Evolutionary conservation across 2,113 vertebrate genomes (phyloP).

Genomic region (Columba livia): DNA sequence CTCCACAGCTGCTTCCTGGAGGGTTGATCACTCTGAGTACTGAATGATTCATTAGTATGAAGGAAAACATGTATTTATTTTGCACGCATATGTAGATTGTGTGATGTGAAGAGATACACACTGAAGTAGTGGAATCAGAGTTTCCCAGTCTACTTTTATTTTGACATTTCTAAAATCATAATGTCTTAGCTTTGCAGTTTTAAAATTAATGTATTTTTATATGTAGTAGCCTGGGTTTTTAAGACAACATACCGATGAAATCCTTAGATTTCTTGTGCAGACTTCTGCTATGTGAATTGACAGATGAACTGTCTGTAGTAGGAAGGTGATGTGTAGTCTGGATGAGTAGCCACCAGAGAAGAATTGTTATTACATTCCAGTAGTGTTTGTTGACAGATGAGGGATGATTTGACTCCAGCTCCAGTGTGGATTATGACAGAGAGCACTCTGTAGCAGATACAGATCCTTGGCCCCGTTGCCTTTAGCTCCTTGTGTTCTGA

Average conservation of each 20-base stretch:
- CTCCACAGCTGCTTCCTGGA: background rate
- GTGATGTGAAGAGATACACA: background rate
- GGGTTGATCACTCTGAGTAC: background rate
- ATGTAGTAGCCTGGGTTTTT: background rate
- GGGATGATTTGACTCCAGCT: background rate
- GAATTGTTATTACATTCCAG: background rate
- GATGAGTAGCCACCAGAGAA: background rate
- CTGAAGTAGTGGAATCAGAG: background rate
- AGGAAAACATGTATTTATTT: background rate
- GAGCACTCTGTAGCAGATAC: background rate
- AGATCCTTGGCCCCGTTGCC: background rate
- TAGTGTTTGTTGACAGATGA: background rate
- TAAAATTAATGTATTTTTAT: background rate
- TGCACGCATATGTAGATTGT: background rate
- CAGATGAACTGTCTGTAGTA: background rate
- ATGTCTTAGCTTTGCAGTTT: background rate
- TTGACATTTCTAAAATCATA: background rate
- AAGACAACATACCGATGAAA: background rate
- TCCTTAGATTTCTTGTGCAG: background rate
- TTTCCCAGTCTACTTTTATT: background rate
- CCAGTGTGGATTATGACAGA: background rate
- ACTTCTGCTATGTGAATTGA: background rate
- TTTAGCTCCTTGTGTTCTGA: background rate
- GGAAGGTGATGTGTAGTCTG: background rate
- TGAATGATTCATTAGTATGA: background rate